These are phyloP conservation scores for Erebia epiphron DNA, from an alignment of 2,888 invertebrate genomes.

Conservation along the genomic window DNA sequence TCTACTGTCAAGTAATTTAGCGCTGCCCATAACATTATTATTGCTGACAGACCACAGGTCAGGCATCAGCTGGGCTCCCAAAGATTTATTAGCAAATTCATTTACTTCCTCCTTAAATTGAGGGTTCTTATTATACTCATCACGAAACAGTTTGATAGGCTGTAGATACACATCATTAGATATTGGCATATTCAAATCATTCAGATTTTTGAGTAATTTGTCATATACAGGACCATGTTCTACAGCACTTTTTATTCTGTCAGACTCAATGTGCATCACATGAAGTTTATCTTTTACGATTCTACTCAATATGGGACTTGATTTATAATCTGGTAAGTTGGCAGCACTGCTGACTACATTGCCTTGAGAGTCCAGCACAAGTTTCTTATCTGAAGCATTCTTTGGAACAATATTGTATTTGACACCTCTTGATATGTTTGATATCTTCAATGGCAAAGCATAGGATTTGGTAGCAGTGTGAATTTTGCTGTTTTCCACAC, in stretches of 20 bases:
- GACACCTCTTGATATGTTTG: conserved; percentile 73
- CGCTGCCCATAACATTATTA: conserved; percentile 71
- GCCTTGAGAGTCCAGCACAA: conserved; percentile 74
- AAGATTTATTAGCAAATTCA: conserved; percentile 75
- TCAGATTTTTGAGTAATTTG: conserved; percentile 79
- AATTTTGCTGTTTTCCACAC: conserved; percentile 70
- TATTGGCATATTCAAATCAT: conserved; percentile 77
- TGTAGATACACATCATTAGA: conserved; percentile 79
- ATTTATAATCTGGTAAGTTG: conserved; percentile 74
- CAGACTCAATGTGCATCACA: conserved; percentile 79
- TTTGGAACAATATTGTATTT: conserved; percentile 78
- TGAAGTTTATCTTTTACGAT: conserved; percentile 79
- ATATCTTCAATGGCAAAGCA: conserved; percentile 76
- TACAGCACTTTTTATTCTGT: conserved; percentile 83
- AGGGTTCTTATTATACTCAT: conserved; percentile 79
- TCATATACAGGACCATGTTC: conserved; percentile 84
- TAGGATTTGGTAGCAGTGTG: conserved; percentile 73
- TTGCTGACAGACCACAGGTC: conserved; percentile 69
- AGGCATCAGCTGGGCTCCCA: conserved; percentile 73
- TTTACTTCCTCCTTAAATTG: conserved; percentile 81
- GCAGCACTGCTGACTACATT: conserved; percentile 78
- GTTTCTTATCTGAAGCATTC: conserved; percentile 77
- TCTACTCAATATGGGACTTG: conserved; percentile 75
- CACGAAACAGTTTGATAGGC: conserved; percentile 81
- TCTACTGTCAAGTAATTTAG: conserved; percentile 68